Percentiles rank a stretch among this genome's conserved stretches.
Evolutionary conservation across 2,797 vertebrate genomes (phyloP).

Genomic region (Helicolenus hilgendorfi): DNA sequence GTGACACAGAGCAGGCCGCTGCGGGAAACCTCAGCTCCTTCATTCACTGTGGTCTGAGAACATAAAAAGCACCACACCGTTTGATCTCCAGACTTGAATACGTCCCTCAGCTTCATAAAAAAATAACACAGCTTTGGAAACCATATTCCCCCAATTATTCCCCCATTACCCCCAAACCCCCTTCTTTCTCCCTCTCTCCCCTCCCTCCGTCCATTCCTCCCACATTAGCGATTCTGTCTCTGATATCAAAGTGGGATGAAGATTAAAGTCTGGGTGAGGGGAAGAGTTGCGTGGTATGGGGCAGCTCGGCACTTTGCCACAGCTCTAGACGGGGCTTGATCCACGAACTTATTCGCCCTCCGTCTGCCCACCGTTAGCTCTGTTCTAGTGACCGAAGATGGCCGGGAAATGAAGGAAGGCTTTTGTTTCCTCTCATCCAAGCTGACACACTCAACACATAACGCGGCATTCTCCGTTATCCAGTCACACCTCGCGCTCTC

Average conservation of each 20-base stretch:
- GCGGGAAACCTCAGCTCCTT: constrained; percentile 82
- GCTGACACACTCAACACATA: constrained; percentile 12
- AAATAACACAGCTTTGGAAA: constrained; percentile 72
- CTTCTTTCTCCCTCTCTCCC: constrained; percentile 24
- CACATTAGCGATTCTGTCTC: constrained; percentile 77
- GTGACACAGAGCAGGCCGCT: constrained; percentile 79
- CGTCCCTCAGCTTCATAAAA: constrained; percentile 72
- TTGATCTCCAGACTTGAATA: constrained; percentile 86
- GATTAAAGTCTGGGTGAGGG: constrained; percentile 86
- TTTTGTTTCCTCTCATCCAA: constrained; percentile 54
- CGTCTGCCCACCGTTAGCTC: constrained; percentile 51
- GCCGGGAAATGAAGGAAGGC: constrained; percentile 47
- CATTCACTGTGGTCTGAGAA: constrained; percentile 81
- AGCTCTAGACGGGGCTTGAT: constrained; percentile 88
- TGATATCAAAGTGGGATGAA: constrained; percentile 84
- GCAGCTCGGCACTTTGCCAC: constrained; percentile 60
- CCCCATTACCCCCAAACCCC: constrained; percentile 31
- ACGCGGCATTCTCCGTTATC: constrained; percentile 10
- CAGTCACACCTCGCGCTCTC: constrained; percentile 50
- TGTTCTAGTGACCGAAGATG: constrained; percentile 42
- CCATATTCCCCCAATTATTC: constrained; percentile 75
- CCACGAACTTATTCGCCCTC: constrained; percentile 87
- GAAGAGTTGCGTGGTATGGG: constrained; percentile 76
- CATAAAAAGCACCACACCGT: constrained; percentile 81
- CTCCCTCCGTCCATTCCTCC: constrained; percentile 62